These are phyloP conservation scores for Anguilla japonica DNA, from an alignment of 2,113 vertebrate species.

Conservation along the genomic window DNA sequence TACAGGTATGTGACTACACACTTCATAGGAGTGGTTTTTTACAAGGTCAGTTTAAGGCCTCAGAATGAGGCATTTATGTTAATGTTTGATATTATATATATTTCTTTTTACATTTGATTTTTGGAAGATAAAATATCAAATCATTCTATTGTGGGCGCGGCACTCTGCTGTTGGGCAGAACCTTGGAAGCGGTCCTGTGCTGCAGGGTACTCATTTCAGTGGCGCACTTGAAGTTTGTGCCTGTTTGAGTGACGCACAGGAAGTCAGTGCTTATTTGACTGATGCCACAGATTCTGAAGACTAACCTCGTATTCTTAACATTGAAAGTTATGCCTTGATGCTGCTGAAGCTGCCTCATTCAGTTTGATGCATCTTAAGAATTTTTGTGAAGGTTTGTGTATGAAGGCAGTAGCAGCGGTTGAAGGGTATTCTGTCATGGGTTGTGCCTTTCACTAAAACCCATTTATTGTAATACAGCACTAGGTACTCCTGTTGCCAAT, in stretches of 20 bases:
- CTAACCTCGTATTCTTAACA: background rate
- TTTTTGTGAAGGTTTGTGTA: background rate
- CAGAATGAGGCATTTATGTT: conserved; percentile 71
- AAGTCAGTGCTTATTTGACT: too few species aligned
- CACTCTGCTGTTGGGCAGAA: background rate
- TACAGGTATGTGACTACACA: conserved; percentile 68
- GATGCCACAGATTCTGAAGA: background rate
- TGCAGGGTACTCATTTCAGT: background rate
- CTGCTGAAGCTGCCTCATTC: background rate
- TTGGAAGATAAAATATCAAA: background rate
- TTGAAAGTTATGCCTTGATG: too few species aligned
- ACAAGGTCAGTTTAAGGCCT: conserved; percentile 60
- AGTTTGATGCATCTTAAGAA: background rate
- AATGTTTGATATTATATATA: conserved; percentile 15
- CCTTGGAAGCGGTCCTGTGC: background rate
- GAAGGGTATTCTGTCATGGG: background rate
- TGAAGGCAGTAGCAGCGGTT: background rate
- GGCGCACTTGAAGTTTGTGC: too few species aligned
- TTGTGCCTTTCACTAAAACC: too few species aligned
- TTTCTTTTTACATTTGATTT: background rate
- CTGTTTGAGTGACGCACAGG: too few species aligned
- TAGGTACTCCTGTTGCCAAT: background rate
- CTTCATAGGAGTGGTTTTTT: conserved; percentile 53
- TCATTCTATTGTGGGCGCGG: background rate
- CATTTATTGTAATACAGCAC: background rate